A percentile compares a stretch with the other conserved stretches of the same genome.
Conservation (phyloP, 2,797 vertebrate genomes). For the Taeniopygia guttata region DNA sequence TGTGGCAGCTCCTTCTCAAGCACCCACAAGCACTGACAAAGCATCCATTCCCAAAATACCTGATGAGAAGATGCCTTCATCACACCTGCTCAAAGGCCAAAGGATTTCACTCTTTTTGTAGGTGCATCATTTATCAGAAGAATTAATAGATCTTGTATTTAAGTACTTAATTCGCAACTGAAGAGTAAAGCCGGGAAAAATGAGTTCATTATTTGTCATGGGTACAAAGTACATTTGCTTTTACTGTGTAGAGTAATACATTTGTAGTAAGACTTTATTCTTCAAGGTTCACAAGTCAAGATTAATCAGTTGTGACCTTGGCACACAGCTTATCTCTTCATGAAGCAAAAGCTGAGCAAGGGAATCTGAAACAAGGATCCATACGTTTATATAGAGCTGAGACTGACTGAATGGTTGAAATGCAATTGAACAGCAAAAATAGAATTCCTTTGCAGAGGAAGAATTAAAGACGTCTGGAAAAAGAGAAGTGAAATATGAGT, state of each 20-base stretch:
- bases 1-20: not conserved
- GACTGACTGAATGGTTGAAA: slow-evolving; percentile 6
- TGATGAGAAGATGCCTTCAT: not conserved
- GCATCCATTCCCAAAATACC: not conserved
- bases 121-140: not conserved
- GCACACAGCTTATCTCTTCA: not conserved
- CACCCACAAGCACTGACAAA: not conserved
- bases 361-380: slow-evolving; percentile 15
- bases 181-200: slow-evolving; percentile 23
- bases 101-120: not conserved
- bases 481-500: not conserved
- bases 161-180: slow-evolving; percentile 33
- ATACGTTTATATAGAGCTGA: not conserved
- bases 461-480: slow-evolving; percentile 1
- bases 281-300: slow-evolving; percentile 41
- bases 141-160: slow-evolving; percentile 23
- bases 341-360: slow-evolving; percentile 45
- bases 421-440: slow-evolving; percentile 33
- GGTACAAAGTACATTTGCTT: slow-evolving; percentile 6
- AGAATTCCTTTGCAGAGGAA: slow-evolving; percentile 16
- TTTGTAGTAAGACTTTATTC: slow-evolving; percentile 43
- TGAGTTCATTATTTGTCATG: slow-evolving; percentile 51
- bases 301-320: slow-evolving; percentile 70
- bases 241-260: not conserved
- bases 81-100: not conserved